These are phyloP conservation scores for Candoia aspera DNA, from an alignment of 2,113 vertebrate species.

Conservation along the genomic window DNA sequence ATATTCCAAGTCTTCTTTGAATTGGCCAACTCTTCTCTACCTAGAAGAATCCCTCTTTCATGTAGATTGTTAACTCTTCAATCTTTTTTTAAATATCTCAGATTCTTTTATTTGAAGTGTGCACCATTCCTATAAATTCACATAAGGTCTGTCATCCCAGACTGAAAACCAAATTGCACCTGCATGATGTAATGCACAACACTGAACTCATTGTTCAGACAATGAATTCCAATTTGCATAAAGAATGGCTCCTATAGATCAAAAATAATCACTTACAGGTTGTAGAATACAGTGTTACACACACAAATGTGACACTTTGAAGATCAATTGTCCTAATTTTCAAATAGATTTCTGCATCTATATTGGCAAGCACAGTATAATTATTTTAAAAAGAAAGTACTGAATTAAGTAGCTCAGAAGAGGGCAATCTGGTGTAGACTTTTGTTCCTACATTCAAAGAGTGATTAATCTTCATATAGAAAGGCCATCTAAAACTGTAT, in stretches of 20 bases:
- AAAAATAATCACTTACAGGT: not conserved
- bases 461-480: constrained; percentile 12
- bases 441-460: not conserved
- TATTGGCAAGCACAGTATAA: not conserved
- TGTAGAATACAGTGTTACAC: not conserved
- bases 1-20: not conserved
- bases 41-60: not conserved
- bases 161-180: not conserved
- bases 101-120: not conserved
- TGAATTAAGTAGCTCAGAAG: not conserved
- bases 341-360: not conserved
- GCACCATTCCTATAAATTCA: not conserved
- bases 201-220: not conserved
- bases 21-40: not conserved
- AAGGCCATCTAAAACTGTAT: not conserved
- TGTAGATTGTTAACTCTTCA: not conserved
- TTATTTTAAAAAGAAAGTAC: not conserved
- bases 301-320: not conserved
- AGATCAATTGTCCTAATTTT: not conserved
- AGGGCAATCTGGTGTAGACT: not conserved
- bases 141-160: not conserved
- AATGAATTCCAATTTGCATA: not conserved
- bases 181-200: not conserved
- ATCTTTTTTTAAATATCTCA: not conserved
- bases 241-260: not conserved